A percentile compares a stretch with the other conserved stretches of the same genome.
These are phyloP conservation scores for Siniperca chuatsi DNA, from an alignment of 2,113 vertebrate species.

Conservation along the genomic window DNA sequence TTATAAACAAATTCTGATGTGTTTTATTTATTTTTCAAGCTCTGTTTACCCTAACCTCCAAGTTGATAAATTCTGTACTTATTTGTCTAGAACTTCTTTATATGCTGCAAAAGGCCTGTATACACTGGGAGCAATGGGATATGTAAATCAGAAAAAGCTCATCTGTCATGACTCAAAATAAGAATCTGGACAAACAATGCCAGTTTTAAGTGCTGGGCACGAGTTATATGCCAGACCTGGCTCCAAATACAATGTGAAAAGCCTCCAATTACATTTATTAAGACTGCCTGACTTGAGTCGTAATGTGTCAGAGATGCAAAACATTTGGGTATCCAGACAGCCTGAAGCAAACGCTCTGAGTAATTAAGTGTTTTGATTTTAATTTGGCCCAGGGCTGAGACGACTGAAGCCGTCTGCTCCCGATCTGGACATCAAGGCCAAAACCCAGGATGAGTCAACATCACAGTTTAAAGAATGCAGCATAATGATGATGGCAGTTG, in stretches of 20 bases:
- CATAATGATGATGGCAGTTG: background rate
- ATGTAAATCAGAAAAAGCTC: slow-evolving; percentile 40
- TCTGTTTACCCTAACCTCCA: background rate
- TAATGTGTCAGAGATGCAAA: slow-evolving; percentile 61
- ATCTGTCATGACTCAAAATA: slow-evolving; percentile 47
- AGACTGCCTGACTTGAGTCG: slow-evolving; percentile 47
- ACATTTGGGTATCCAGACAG: slow-evolving; percentile 52
- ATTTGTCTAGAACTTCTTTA: background rate
- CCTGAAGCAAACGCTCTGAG: slow-evolving; percentile 59
- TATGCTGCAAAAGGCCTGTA: background rate
- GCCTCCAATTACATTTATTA: slow-evolving; percentile 61
- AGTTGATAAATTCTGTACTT: background rate
- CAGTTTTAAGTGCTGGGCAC: slow-evolving; percentile 46
- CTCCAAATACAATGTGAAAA: slow-evolving; percentile 51
- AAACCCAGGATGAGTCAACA: slow-evolving; percentile 38
- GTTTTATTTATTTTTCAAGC: background rate
- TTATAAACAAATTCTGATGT: background rate
- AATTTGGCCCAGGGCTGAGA: slow-evolving; percentile 54
- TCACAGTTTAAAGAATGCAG: background rate
- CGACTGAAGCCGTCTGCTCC: slow-evolving; percentile 49
- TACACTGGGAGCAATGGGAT: slow-evolving; percentile 14
- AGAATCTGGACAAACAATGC: slow-evolving; percentile 47
- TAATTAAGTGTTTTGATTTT: slow-evolving; percentile 69
- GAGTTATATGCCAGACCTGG: slow-evolving; percentile 44
- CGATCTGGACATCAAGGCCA: slow-evolving; percentile 51